phyloP scores from a whole-genome alignment of 2,888 invertebrate genomes.

The Tolmerus cingulatus region DNA sequence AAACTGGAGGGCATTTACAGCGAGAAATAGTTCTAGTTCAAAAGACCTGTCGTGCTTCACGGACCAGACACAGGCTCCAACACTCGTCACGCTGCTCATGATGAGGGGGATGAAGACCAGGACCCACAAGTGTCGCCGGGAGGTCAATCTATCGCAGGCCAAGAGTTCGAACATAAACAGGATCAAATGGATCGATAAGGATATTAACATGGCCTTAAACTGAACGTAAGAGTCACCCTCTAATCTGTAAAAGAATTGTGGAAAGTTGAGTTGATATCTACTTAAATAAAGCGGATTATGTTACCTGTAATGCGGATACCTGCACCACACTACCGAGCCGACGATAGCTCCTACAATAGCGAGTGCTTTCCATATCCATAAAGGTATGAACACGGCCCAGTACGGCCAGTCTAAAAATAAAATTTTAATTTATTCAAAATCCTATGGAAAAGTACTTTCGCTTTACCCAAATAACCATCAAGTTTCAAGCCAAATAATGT shows the following conservation, averaged over 20 bases:
- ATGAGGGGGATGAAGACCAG: slow-evolving; percentile 94
- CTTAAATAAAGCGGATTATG: not conserved
- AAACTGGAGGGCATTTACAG: slow-evolving; percentile 97
- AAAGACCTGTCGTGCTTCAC: slow-evolving; percentile 97
- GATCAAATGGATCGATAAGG: slow-evolving; percentile 91
- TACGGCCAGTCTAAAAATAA: slow-evolving; percentile 80
- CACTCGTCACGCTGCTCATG: slow-evolving; percentile 95
- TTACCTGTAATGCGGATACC: slow-evolving; percentile 93
- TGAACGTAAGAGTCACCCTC: slow-evolving; percentile 97
- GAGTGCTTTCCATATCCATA: slow-evolving; percentile 96
- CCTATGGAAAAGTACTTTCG: not conserved
- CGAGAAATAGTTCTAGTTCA: slow-evolving; percentile 93
- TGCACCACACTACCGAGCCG: slow-evolving; percentile 95
- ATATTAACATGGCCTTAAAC: slow-evolving; percentile 98
- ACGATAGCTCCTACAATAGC: slow-evolving; percentile 84
- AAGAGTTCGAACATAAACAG: slow-evolving; percentile 95
- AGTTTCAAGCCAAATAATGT: slow-evolving; percentile 88
- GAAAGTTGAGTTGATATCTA: not conserved
- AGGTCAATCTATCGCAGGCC: slow-evolving; percentile 94
- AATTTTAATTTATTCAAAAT: not conserved
- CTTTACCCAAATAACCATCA: slow-evolving; percentile 76
- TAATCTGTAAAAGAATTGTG: slow-evolving; percentile 68
- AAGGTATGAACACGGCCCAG: slow-evolving; percentile 94
- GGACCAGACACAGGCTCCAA: slow-evolving; percentile 98
- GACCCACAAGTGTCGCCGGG: slow-evolving; percentile 85